These are phyloP conservation scores for Andrena minutula DNA, from an alignment of 2,888 invertebrate genomes.

Conservation along the genomic window DNA sequence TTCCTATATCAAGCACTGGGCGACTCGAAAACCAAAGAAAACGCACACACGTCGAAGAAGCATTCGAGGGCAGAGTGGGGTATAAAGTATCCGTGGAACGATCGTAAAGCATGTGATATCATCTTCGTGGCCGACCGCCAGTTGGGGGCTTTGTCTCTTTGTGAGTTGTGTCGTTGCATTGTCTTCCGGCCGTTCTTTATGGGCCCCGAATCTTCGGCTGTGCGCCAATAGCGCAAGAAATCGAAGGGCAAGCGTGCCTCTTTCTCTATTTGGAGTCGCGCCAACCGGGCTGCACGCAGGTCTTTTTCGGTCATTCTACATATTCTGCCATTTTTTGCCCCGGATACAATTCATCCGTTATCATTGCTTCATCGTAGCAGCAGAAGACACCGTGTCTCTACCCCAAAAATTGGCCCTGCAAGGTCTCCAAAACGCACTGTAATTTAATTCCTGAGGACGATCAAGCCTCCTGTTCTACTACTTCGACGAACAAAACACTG, in stretches of 20 bases:
- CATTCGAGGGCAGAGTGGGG: slow-evolving; percentile 70
- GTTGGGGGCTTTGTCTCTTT: slow-evolving; percentile 78
- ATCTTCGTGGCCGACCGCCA: slow-evolving; percentile 76
- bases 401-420: no score
- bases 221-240: slow-evolving; percentile 72
- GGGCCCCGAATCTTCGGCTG: slow-evolving; percentile 66
- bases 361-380: background rate
- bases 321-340: background rate
- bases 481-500: no score
- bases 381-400: background rate
- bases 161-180: slow-evolving; percentile 78
- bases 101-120: slow-evolving; percentile 82
- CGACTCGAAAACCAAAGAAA: slow-evolving; percentile 71
- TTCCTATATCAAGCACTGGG: slow-evolving; percentile 71
- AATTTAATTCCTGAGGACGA: no score
- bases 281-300: background rate
- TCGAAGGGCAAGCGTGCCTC: slow-evolving; percentile 57
- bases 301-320: slow-evolving; percentile 1
- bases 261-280: slow-evolving; percentile 26
- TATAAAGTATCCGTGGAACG: slow-evolving; percentile 79
- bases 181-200: slow-evolving; percentile 77
- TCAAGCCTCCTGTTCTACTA: no score
- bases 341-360: background rate
- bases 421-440: no score
- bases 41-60: slow-evolving; percentile 69